These are phyloP conservation scores for Eclectus roratus DNA, from an alignment of 2,113 vertebrate species.

Conservation along the genomic window DNA sequence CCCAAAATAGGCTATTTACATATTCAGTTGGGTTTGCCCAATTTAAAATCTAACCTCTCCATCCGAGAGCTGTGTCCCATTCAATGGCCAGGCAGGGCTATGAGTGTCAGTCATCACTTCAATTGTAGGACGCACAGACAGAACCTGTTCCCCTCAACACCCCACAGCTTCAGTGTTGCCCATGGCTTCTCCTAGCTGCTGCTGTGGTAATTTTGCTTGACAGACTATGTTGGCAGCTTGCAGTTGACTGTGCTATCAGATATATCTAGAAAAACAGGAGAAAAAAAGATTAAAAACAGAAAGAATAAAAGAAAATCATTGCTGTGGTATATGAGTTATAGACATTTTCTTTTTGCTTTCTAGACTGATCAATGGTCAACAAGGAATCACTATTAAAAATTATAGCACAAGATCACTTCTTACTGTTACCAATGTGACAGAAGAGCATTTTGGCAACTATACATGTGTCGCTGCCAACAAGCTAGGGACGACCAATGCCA, in stretches of 20 bases:
- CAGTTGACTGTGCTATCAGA: neutral
- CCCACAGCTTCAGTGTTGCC: neutral
- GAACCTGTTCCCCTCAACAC: accelerated
- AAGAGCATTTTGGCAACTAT: slow-evolving; percentile 99
- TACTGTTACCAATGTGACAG: slow-evolving; percentile 96
- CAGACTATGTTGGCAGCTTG: neutral
- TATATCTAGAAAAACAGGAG: neutral
- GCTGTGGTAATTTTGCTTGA: neutral
- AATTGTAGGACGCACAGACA: neutral
- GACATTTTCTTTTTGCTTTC: slow-evolving; percentile 67
- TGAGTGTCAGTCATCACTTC: accelerated
- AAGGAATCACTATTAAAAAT: slow-evolving; percentile 95
- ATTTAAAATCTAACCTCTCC: neutral
- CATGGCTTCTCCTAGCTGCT: accelerated
- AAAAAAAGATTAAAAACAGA: accelerated
- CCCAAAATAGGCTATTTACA: neutral
- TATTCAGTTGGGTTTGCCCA: neutral
- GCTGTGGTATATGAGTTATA: slow-evolving; percentile 36
- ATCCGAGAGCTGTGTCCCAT: accelerated
- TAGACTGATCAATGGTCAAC: slow-evolving; percentile 91
- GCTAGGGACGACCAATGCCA: slow-evolving; percentile 93
- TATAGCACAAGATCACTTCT: slow-evolving; percentile 95
- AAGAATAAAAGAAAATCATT: neutral
- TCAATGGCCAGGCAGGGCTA: neutral
- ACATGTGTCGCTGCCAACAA: slow-evolving; percentile 96